A percentile compares a stretch with the other conserved stretches of the same genome.
These are phyloP conservation scores for Ceratosolen solmsi DNA, from an alignment of 1,140 invertebrate genomes.

Conservation along the genomic window DNA sequence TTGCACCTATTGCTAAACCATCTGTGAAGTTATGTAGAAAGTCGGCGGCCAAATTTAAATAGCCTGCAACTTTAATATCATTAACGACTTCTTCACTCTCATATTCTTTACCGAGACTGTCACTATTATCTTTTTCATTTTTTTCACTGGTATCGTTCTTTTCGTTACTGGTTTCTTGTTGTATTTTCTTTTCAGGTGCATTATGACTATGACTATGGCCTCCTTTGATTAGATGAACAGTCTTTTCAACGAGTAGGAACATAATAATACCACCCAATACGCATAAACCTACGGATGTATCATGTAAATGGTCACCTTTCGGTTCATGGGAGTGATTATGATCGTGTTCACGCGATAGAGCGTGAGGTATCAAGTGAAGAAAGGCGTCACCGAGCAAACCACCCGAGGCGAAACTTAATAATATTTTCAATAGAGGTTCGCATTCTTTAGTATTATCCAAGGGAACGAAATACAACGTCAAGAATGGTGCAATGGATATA, in stretches of 20 bases:
- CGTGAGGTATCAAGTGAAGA: slow-evolving; percentile 96
- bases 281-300: slow-evolving; percentile 91
- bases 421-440: slow-evolving; percentile 88
- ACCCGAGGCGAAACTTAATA: slow-evolving; percentile 95
- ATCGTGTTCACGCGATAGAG: slow-evolving; percentile 79
- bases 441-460: slow-evolving; percentile 89
- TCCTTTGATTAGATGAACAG: slow-evolving; percentile 91
- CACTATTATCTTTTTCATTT: slow-evolving; percentile 58
- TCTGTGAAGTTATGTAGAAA: slow-evolving; percentile 98
- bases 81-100: slow-evolving; percentile 57
- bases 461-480: slow-evolving; percentile 95
- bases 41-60: slow-evolving; percentile 94
- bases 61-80: slow-evolving; percentile 93
- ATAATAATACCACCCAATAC: slow-evolving; percentile 92
- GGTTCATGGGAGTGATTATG: slow-evolving; percentile 73
- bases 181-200: slow-evolving; percentile 63
- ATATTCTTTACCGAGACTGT: slow-evolving; percentile 41
- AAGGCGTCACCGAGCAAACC: slow-evolving; percentile 97
- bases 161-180: slow-evolving; percentile 69
- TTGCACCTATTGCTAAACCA: slow-evolving; percentile 96
- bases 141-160: slow-evolving; percentile 66
- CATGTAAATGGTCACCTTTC: slow-evolving; percentile 76
- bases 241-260: slow-evolving; percentile 94
- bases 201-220: slow-evolving; percentile 79
- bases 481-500: slow-evolving; percentile 94